Conservation (phyloP, 2,113 vertebrate genomes). For the Climacteris rufus region DNA sequence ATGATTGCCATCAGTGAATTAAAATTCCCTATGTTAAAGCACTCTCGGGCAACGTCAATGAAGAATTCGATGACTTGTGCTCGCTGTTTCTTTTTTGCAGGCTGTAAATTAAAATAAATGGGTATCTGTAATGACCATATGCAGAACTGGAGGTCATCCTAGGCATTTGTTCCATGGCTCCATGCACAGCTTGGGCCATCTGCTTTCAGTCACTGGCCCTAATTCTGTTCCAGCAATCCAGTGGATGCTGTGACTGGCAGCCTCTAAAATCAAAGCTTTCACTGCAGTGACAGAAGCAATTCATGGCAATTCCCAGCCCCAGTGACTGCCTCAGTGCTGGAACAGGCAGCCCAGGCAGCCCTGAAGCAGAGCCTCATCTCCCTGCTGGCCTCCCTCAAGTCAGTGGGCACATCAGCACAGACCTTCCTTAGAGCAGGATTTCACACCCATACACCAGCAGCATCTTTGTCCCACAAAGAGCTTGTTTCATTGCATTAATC, state of each 20-base stretch:
- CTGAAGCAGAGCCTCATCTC: neutral
- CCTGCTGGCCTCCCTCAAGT: neutral
- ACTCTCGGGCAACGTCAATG: slow-evolving; percentile 91
- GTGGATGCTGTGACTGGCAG: neutral
- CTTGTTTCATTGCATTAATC: neutral
- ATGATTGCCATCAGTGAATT: slow-evolving; percentile 96
- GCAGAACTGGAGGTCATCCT: neutral
- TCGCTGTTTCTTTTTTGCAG: slow-evolving; percentile 91
- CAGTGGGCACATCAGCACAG: neutral
- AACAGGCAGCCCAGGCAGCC: neutral
- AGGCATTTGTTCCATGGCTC: neutral
- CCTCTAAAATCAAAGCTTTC: neutral
- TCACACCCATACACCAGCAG: neutral
- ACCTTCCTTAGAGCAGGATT: neutral
- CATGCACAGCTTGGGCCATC: neutral
- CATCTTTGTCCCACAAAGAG: neutral
- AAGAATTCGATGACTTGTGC: slow-evolving; percentile 93
- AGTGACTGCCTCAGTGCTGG: neutral
- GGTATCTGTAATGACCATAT: neutral
- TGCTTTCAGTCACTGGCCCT: neutral
- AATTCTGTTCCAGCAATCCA: neutral
- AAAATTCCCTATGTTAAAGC: slow-evolving; percentile 96
- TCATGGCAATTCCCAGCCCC: neutral
- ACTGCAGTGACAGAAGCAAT: neutral
- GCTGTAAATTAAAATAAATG: slow-evolving; percentile 70